Conservation (phyloP, 2,113 vertebrate species). For the Columbina picui region DNA sequence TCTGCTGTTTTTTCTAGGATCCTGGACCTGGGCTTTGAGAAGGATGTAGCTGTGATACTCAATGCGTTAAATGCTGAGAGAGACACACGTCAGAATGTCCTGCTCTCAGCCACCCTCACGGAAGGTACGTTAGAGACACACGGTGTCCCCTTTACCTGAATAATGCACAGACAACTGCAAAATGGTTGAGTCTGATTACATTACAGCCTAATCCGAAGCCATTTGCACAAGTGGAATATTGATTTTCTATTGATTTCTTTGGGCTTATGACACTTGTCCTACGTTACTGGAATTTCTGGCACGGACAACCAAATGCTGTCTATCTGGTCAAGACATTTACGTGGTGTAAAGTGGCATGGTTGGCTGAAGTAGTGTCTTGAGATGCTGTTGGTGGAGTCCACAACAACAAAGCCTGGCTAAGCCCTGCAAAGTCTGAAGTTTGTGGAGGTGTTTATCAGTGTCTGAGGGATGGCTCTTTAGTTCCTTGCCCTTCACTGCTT, state of each 20-base stretch:
- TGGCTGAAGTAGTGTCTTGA: neutral
- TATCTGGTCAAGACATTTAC: neutral
- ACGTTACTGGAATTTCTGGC: neutral
- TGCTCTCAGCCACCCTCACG: constrained; percentile 92
- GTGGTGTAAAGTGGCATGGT: neutral
- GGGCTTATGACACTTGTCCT: neutral
- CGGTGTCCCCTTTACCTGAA: neutral
- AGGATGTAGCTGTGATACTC: constrained; percentile 88
- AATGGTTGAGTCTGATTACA: neutral
- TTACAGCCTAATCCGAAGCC: neutral
- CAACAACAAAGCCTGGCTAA: neutral
- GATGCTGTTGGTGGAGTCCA: neutral
- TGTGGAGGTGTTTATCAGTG: neutral
- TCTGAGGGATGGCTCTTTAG: neutral
- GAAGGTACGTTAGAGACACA: constrained; percentile 73
- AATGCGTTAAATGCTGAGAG: constrained; percentile 85
- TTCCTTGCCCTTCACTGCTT: neutral
- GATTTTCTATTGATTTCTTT: neutral
- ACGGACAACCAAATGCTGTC: neutral
- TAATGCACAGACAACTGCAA: neutral
- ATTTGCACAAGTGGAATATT: neutral
- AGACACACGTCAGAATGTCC: constrained; percentile 84
- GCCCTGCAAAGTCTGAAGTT: neutral
- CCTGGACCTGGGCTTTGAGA: constrained; percentile 95
- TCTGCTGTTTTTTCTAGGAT: constrained; percentile 76